Conservation (phyloP, 1,140 invertebrate species). For the Drosophila dunni region DNA sequence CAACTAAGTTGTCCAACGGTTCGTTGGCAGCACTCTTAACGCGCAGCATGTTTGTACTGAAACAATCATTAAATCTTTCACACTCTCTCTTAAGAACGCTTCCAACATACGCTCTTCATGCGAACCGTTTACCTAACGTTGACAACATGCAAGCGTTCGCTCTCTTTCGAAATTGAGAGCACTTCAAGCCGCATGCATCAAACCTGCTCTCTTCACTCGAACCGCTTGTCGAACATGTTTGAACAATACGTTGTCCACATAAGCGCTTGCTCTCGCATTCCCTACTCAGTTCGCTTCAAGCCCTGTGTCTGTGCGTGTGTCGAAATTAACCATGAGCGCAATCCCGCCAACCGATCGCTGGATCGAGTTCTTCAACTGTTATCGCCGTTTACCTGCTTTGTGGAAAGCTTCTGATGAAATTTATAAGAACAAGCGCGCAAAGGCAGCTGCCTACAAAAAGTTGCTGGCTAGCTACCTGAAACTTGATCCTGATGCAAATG, state of each 20-base stretch:
- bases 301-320: constrained; percentile 19
- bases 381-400: constrained; percentile 26
- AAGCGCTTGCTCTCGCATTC: background rate
- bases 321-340: constrained; percentile 15
- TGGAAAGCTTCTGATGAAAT: constrained; percentile 18
- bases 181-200: background rate
- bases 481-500: constrained; percentile 26
- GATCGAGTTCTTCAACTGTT: constrained; percentile 30
- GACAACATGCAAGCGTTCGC: background rate
- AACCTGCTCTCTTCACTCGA: background rate
- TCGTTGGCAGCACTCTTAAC: constrained; percentile 11
- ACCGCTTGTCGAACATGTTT: constrained; percentile 21
- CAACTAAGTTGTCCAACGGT: constrained; percentile 30
- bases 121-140: no score
- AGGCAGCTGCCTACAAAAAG: background rate
- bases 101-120: no score
- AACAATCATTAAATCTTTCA: background rate
- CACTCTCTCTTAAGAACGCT: background rate
- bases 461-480: constrained; percentile 20
- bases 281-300: constrained; percentile 18
- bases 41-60: background rate
- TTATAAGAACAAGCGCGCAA: constrained; percentile 25
- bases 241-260: constrained; percentile 8
- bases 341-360: constrained; percentile 31
- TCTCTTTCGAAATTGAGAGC: background rate